Evolutionary conservation across 2,888 invertebrate species (phyloP), one percentile per base, ranked within the genome.

Genomic region (Alcis repandata): DNA sequence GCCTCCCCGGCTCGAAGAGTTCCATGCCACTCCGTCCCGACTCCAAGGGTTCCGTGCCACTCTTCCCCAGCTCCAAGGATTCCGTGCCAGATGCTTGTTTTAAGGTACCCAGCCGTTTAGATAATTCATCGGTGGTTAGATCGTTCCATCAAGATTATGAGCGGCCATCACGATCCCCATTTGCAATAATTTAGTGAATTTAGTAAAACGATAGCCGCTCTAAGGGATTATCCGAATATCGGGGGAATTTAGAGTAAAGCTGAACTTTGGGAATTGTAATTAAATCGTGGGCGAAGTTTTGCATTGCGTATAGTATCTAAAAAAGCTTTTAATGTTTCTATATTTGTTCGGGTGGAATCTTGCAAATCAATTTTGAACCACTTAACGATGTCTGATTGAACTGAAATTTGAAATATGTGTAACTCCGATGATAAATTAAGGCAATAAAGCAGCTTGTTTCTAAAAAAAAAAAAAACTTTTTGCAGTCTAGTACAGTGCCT

Each of bases 131-230:
- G 54, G 48, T 32, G 32, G 54, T 56, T 32, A 41, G 20, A 48
- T 33, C 56, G 56, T 22, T 43, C 56, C 36, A 43, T 51, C 51
- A 38, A 46, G 62, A 62, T 62, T 51, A 62, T 41, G 62, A 17
- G 36, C 56, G 36, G 43, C 20, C 48, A 56, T 57, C 61, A 15
- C 51, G 43, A 57, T 32, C 10, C 33, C 43, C 43, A 62, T 62
- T 62, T 56, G 49, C 62, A 56, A 62, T 62, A 56, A 62, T 51
- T 62, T 51, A 45, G 17, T 49, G 17, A 56, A 62, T 51, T 62
- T 51, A 45, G 17, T 49, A 27, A 46, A 38, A 53, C 27, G 54
- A 54, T 13, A 32, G 48, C 48, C 2, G 41, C n/a, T 19, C 40
- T 20, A 10, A 1, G 49, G 15, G 9, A 59, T 40, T 59, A 49